Base-by-base conservation (phyloP, 2,888 invertebrate genomes). In the Cerceris rybyensis region DNA sequence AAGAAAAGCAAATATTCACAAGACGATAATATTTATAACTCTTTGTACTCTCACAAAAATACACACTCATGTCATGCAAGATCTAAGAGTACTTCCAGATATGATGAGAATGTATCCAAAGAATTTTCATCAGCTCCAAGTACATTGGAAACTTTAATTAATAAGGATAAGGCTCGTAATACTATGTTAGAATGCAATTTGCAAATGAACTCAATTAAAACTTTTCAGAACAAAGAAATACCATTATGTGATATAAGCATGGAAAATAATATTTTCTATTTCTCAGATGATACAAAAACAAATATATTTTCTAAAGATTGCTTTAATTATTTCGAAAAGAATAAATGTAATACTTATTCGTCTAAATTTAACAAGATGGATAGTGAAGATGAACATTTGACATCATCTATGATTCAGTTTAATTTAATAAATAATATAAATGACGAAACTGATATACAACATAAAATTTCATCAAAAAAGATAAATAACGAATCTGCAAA, bases 21-120 rank as follows among this genome's bases (percentile, higher is more conserved):
- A 2, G 59, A 67, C 14, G 43, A 78, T 55, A 78, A 78, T 50
- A 39, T 42, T 54, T 11, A n/a, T 17, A 63, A 61, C 6, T 11
- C 5, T 16, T 59, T 54, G n/a, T 16, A 52, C 65, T 43, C 8
- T 17, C 14, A 54, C 17, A 54, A 54, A 16, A 50, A 41, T 5
- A 13, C 17, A 7, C 13, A 39, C 39, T 13, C 14, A 39, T 39
- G 0, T 63, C 46, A 1, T 54, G 11, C 1, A 13, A 54, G 9
- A 8, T 70, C 67, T 41, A 64, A 55, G 46, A 78, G 59, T 67
- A 58, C 14, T 17, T 58, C 46, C n/a, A 11, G n/a, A 54, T 70
- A 61, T 39, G 54, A 52, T 58, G 54, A 17, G 8, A 43, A 54
- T 6, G 54, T 13, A 17, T n/a, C 7, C 0, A 17, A 57, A 16